Conservation (phyloP, 2,113 vertebrate species). For the Macquaria australasica region DNA sequence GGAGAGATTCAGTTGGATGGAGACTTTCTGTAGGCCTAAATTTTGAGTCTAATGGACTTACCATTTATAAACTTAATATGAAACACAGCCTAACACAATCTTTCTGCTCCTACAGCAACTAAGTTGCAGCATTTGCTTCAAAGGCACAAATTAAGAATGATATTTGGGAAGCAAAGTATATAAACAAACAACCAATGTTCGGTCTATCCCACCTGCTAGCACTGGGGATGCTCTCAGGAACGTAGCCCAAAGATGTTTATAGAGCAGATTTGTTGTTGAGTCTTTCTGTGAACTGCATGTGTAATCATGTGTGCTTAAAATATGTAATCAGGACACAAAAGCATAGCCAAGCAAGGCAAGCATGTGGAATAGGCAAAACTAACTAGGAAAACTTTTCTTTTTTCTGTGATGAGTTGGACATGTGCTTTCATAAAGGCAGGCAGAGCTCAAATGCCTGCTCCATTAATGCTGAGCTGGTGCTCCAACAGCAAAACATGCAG, state of each 20-base stretch:
- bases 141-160: conserved; percentile 32
- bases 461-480: conserved; percentile 5
- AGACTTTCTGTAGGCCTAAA: conserved; percentile 24
- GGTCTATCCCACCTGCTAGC: conserved; percentile 12
- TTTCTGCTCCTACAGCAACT: conserved; percentile 21
- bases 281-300: conserved; percentile 3
- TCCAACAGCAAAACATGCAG: neutral
- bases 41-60: conserved; percentile 46
- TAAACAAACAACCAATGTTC: conserved; percentile 40
- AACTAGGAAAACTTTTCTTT: neutral
- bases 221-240: conserved; percentile 10
- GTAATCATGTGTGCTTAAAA: neutral
- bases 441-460: conserved; percentile 14
- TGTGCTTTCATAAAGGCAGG: conserved; percentile 1
- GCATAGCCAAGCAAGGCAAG: neutral
- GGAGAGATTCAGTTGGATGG: conserved; percentile 36
- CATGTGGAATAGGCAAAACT: neutral
- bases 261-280: conserved; percentile 18
- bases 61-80: conserved; percentile 46
- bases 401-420: neutral
- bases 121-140: conserved; percentile 24
- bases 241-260: conserved; percentile 45
- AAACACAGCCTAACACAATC: conserved; percentile 42
- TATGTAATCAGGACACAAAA: conserved; percentile 1
- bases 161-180: neutral